phyloP scores from a whole-genome alignment of 2,797 vertebrate species.

The Artibeus lituratus region DNA sequence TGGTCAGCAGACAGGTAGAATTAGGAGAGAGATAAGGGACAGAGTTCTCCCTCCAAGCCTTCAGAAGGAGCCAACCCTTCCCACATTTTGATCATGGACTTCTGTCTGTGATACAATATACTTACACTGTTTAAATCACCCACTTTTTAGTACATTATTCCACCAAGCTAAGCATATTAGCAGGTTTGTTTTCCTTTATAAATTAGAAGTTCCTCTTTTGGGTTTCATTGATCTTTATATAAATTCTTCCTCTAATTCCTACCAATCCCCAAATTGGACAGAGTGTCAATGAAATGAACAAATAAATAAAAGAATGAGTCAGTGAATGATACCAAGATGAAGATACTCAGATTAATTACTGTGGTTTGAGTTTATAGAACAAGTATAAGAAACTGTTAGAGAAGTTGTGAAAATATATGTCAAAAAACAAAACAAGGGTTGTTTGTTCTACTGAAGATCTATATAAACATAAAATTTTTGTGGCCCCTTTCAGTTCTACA shows the following conservation, averaged over 20 bases:
- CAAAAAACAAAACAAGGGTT: not conserved
- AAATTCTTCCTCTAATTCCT: not conserved
- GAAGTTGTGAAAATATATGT: not conserved
- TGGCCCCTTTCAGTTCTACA: not conserved
- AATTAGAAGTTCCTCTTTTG: not conserved
- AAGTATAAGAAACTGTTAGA: not conserved
- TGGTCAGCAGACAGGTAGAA: not conserved
- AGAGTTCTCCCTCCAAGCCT: not conserved
- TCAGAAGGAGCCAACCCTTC: not conserved
- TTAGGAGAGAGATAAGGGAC: not conserved
- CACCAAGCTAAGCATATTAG: not conserved
- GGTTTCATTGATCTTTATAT: not conserved
- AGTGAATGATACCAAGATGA: not conserved
- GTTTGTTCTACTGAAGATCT: not conserved
- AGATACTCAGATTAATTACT: not conserved
- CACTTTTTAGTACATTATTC: not conserved
- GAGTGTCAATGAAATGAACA: not conserved
- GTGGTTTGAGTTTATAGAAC: not conserved
- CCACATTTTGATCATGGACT: not conserved
- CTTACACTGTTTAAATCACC: not conserved
- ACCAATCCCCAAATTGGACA: not conserved
- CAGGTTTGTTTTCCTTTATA: not conserved
- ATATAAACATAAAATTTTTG: not conserved
- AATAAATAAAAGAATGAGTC: not conserved
- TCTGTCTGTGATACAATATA: not conserved